A percentile compares a stretch with the other conserved stretches of the same genome.
These are phyloP conservation scores for Nezara viridula DNA, from an alignment of 2,888 invertebrate genomes.

Conservation along the genomic window DNA sequence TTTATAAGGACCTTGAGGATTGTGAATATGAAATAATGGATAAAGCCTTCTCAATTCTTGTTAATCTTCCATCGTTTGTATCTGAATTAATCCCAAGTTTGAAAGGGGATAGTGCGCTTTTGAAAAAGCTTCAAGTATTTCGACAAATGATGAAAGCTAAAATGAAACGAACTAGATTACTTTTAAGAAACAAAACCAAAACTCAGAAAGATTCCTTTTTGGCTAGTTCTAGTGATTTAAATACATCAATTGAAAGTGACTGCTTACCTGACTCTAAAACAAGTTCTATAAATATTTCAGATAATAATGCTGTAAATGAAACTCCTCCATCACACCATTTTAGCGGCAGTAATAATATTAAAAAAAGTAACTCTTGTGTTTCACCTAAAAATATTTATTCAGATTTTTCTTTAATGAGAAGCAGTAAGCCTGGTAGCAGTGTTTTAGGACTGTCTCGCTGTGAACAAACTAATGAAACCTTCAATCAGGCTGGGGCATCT, in stretches of 20 bases:
- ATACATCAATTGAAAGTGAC: conserved; percentile 34
- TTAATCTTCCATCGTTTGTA: conserved; percentile 76
- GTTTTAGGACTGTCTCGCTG: background rate
- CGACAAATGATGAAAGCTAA: conserved; percentile 75
- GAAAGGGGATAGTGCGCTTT: conserved; percentile 68
- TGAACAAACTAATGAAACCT: background rate
- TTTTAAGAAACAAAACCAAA: conserved; percentile 66
- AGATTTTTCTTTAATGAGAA: background rate
- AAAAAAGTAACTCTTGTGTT: background rate
- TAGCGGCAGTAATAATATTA: conserved; percentile 64
- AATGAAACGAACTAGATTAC: conserved; percentile 70
- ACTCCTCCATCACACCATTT: conserved; percentile 68
- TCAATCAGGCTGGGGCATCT: background rate
- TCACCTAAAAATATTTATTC: background rate
- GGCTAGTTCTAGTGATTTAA: conserved; percentile 20
- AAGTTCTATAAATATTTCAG: background rate
- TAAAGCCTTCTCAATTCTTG: conserved; percentile 75
- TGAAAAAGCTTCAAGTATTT: conserved; percentile 73
- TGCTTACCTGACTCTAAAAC: background rate
- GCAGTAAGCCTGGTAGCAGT: background rate
- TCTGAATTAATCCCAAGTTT: conserved; percentile 76
- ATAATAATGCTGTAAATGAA: conserved; percentile 52
- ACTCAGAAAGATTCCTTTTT: conserved; percentile 47
- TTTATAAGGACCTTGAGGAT: conserved; percentile 68
- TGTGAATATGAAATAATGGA: conserved; percentile 76